Conservation (phyloP, 2,113 vertebrate species). For the Laticauda colubrina region DNA sequence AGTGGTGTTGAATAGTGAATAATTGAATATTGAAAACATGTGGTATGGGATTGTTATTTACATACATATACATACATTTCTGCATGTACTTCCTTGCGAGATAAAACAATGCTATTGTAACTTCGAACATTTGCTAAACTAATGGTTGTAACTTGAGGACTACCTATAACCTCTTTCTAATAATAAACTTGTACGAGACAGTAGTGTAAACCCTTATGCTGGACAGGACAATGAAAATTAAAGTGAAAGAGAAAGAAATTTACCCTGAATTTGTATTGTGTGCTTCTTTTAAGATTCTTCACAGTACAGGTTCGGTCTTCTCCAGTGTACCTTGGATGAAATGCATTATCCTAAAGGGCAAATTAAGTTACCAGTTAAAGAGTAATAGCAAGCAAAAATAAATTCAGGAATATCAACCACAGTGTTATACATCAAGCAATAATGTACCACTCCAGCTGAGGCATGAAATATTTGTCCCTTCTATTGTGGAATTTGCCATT, state of each 20-base stretch:
- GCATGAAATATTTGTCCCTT: neutral
- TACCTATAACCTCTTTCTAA: neutral
- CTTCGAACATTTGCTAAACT: neutral
- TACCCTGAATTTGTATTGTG: slow-evolving; percentile 99
- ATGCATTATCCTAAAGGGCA: slow-evolving; percentile 83
- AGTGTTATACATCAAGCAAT: neutral
- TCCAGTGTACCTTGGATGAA: slow-evolving; percentile 97
- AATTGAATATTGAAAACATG: neutral
- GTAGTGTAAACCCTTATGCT: neutral
- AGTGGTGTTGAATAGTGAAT: too few relatives aligned
- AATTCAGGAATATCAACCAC: neutral
- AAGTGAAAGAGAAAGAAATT: slow-evolving; percentile 35
- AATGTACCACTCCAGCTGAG: fast-evolving
- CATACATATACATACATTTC: neutral
- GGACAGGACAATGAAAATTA: neutral
- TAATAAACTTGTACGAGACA: neutral
- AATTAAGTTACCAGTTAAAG: slow-evolving; percentile 39
- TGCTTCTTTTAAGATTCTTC: slow-evolving; percentile 94
- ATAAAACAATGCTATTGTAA: neutral
- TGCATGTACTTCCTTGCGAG: neutral
- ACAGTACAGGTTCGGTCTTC: slow-evolving; percentile 95
- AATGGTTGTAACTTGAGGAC: neutral
- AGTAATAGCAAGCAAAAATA: neutral
- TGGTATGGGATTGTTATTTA: neutral
- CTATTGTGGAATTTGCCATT: neutral